Conservation (phyloP, 1,140 invertebrate species). For the Eupeodes corollae region DNA sequence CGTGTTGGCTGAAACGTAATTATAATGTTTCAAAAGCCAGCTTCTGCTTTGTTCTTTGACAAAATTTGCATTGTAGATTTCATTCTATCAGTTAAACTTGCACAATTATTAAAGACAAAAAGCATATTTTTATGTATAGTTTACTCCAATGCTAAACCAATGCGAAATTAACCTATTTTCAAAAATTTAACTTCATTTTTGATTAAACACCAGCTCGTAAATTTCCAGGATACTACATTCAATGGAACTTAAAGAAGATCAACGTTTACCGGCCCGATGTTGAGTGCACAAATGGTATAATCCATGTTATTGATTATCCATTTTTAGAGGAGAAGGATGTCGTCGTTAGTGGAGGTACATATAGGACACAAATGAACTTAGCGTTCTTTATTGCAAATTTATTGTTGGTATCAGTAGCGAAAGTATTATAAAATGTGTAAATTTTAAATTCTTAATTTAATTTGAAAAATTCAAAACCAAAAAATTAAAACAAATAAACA, state of each 20-base stretch:
- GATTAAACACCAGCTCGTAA: constrained; percentile 2
- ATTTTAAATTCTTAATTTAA: constrained; percentile 8
- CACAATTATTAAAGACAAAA: no score
- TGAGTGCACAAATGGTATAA: constrained; percentile 84
- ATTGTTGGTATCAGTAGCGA: constrained; percentile 36
- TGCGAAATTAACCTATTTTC: background rate
- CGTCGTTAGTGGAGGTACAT: constrained; percentile 44
- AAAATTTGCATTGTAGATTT: no score
- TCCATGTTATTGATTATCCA: constrained; percentile 80
- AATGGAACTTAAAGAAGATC: constrained; percentile 72
- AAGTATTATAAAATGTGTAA: constrained; percentile 31
- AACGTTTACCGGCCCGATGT: constrained; percentile 79
- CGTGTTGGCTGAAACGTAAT: no score
- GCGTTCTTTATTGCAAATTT: constrained; percentile 35
- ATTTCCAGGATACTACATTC: constrained; percentile 60
- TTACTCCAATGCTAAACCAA: background rate
- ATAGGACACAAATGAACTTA: constrained; percentile 32
- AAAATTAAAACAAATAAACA: constrained; percentile 10
- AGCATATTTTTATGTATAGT: no score
- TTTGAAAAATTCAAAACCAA: constrained; percentile 11
- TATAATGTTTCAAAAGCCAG: no score
- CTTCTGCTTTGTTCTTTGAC: no score
- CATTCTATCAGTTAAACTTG: no score
- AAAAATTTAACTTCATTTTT: constrained; percentile 2
- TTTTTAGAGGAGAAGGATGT: constrained; percentile 74